Conservation (phyloP, 2,797 vertebrate genomes). For the Trachurus trachurus region DNA sequence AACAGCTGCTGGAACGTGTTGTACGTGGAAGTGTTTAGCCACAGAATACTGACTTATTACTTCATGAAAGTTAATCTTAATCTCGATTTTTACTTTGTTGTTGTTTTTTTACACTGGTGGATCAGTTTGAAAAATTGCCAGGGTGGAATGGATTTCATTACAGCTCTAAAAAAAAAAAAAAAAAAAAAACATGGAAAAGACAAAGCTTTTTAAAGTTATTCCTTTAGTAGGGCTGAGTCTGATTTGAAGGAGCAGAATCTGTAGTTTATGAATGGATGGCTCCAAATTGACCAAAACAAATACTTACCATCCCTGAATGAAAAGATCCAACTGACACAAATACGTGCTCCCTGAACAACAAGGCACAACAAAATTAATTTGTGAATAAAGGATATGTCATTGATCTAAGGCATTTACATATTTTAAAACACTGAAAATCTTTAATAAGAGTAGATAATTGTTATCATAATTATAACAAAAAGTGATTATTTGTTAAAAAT, state of each 20-base stretch:
- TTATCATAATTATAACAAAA: neutral
- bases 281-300: conserved; percentile 18
- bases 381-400: neutral
- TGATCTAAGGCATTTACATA: neutral
- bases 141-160: conserved; percentile 56
- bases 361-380: neutral
- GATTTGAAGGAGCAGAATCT: conserved; percentile 13
- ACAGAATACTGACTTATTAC: conserved; percentile 57
- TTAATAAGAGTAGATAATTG: neutral
- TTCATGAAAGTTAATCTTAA: conserved; percentile 55
- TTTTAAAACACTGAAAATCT: neutral
- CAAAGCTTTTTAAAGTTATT: conserved; percentile 6
- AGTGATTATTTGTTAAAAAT: neutral
- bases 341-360: neutral
- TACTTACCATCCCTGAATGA: conserved; percentile 9
- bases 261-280: conserved; percentile 48
- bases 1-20: conserved; percentile 56
- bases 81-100: conserved; percentile 43
- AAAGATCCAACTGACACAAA: conserved; percentile 18
- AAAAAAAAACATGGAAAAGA: conserved; percentile 35
- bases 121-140: conserved; percentile 63
- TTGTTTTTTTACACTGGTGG: conserved; percentile 16
- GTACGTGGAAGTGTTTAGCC: conserved; percentile 54
- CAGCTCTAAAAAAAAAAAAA: conserved; percentile 34
- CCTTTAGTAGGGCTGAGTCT: conserved; percentile 17